Conservation (phyloP, 2,888 invertebrate species). For the Apodemia duryi region DNA sequence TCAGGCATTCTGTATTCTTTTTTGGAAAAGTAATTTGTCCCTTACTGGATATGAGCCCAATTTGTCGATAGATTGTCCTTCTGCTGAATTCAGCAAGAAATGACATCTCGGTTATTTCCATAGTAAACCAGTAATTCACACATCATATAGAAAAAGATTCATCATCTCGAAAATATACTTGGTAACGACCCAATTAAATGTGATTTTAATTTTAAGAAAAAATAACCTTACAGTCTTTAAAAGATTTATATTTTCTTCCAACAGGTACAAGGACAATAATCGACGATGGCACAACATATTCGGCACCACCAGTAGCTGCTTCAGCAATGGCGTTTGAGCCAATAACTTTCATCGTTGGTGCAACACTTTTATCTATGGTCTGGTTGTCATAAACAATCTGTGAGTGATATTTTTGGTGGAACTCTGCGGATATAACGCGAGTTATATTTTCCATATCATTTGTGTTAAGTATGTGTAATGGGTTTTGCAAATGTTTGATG, state of each 20-base stretch:
- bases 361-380: conserved; percentile 8
- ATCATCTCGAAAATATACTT: no score
- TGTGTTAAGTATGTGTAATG: conserved; percentile 7
- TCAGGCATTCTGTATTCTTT: no score
- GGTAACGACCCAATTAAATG: not conserved
- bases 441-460: conserved; percentile 14
- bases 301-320: conserved; percentile 42
- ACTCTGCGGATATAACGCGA: conserved; percentile 1
- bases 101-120: no score
- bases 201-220: not conserved
- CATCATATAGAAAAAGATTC: no score
- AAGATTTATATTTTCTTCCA: conserved; percentile 20
- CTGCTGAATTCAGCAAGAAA: no score
- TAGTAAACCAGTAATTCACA: no score
- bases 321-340: conserved; percentile 37
- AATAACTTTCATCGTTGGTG: conserved; percentile 35
- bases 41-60: no score
- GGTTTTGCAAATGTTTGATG: conserved; percentile 14
- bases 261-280: conserved; percentile 33
- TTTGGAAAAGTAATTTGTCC: no score
- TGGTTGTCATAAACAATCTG: conserved; percentile 13
- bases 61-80: no score
- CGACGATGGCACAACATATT: conserved; percentile 46
- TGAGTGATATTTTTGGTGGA: not conserved
- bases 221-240: not conserved